Base-by-base conservation (phyloP, 2,797 vertebrate species). In the Hemibagrus guttatus region DNA sequence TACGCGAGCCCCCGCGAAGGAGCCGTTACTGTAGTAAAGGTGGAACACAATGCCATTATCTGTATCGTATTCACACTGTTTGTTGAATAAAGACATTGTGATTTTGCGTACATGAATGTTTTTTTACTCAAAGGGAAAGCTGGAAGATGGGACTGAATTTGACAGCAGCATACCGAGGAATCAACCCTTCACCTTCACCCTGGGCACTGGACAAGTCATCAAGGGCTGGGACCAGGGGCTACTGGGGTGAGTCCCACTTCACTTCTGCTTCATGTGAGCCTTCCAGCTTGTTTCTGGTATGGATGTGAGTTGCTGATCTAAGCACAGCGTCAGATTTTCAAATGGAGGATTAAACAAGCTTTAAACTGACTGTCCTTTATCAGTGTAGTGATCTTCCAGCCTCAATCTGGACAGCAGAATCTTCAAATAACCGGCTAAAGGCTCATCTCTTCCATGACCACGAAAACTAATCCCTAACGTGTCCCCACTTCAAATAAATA, bases 171-270 rank as follows among this genome's bases (percentile, higher is more conserved):
- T 97, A 13, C 93, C 96, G 56, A 96, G 96, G 23, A 95, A 95
- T 92, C 95, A 96, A 84, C 97, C 97, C 12, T 98, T 98, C 90
- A 96, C 97, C 74, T 98, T 98, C 92, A 97, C 97, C 0, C 95
- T 98, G 88, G 97, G 97, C 12, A 96, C 96, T 0, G 97, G 97
- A 81, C 96, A 96, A 88, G 96, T 96, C 91, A 98, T 98, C 92
- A 98, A 98, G 90, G 97, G 97, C 92, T 98, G 97, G 97, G 97
- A 98, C 92, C 97, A 98, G 93, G 97, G 97, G 86, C 94, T 98
- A 81, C 93, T 98, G 28, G 97, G 97, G 92, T 96, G 87, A 93
- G 92, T 59, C 4, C 0, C 39, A 0, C 7, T 61, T 80, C 12
- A 59, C 49, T 83, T 59, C 3, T 80, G 35, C 46, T 84, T 31